These are phyloP conservation scores for Mus spretus DNA, from an alignment of 2,797 vertebrate genomes.

Conservation along the genomic window DNA sequence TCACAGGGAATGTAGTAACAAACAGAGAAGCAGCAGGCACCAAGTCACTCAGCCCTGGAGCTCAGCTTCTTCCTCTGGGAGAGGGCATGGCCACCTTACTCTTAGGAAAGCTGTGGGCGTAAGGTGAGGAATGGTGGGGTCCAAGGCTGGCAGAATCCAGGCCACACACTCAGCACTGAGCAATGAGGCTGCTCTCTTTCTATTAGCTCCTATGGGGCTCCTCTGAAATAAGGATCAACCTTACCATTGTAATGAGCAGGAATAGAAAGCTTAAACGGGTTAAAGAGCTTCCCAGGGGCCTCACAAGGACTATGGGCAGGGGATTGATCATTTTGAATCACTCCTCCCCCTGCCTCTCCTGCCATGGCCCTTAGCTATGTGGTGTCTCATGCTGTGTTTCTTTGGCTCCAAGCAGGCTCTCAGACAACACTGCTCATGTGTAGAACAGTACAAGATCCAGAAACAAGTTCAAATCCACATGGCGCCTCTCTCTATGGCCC, in stretches of 20 bases:
- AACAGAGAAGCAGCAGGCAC: neutral
- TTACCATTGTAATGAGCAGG: neutral
- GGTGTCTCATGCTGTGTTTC: accelerated
- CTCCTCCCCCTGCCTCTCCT: no score
- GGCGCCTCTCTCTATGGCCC: accelerated
- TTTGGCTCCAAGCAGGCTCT: neutral
- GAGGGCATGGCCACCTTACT: neutral
- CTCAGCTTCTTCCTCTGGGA: neutral
- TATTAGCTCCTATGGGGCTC: neutral
- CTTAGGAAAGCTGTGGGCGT: neutral
- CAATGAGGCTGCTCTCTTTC: neutral
- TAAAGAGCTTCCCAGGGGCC: neutral
- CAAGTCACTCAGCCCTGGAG: neutral
- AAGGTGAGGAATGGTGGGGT: neutral
- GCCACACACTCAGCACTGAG: no score
- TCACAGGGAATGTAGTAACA: neutral
- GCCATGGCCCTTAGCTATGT: neutral
- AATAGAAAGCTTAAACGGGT: neutral
- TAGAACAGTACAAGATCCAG: neutral
- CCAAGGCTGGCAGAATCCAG: accelerated
- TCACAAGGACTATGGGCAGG: neutral
- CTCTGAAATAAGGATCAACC: neutral
- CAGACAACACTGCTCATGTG: neutral
- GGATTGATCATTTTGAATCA: neutral
- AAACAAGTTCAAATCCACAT: neutral